Conservation (phyloP, 2,113 vertebrate genomes). For the Peromyscus polionotus region DNA sequence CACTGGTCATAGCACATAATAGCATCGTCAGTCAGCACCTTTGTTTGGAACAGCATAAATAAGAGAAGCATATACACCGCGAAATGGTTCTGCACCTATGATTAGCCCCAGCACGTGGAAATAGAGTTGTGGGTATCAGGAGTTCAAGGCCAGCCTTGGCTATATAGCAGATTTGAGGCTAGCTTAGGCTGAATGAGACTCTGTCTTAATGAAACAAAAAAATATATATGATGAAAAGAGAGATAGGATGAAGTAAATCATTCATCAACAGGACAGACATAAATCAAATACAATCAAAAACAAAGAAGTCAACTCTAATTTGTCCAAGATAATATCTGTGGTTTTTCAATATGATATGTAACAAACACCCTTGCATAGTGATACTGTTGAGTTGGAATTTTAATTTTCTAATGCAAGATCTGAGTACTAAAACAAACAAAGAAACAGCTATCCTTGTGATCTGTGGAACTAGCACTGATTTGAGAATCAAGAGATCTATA, state of each 20-base stretch:
- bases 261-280: neutral
- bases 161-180: neutral
- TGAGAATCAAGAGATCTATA: neutral
- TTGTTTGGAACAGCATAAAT: neutral
- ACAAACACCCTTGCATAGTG: neutral
- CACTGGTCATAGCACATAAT: neutral
- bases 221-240: neutral
- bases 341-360: neutral
- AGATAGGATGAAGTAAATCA: neutral
- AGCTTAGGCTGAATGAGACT: neutral
- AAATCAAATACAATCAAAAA: neutral
- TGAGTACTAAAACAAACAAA: neutral
- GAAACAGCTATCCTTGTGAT: neutral
- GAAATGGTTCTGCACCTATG: neutral
- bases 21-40: neutral
- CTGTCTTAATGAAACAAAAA: neutral
- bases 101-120: neutral
- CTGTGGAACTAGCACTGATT: neutral
- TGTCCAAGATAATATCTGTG: neutral
- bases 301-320: neutral
- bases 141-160: neutral
- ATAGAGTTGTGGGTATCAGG: neutral
- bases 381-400: neutral
- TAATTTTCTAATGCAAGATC: neutral
- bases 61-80: neutral